Evolutionary conservation across 2,113 vertebrate species (phyloP).

Genomic region (Heterochromis multidens): DNA sequence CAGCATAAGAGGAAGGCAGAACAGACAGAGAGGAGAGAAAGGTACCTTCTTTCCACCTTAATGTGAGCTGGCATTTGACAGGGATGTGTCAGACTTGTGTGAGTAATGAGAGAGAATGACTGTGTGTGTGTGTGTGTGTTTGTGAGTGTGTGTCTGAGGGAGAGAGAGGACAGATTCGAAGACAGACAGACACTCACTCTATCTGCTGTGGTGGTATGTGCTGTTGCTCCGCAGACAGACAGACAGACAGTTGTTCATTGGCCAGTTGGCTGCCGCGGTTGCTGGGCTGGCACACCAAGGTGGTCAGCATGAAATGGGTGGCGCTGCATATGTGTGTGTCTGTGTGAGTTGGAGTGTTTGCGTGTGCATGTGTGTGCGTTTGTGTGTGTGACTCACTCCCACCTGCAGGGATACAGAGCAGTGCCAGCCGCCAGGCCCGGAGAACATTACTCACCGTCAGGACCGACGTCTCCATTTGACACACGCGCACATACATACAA

Average conservation of each 20-base stretch:
- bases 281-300: constrained; percentile 54
- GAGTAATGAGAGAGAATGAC: constrained; percentile 66
- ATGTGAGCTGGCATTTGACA: constrained; percentile 62
- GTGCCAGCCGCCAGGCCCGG: constrained; percentile 69
- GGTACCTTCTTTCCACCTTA: constrained; percentile 53
- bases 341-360: neutral
- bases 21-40: constrained; percentile 31
- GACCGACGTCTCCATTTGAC: constrained; percentile 51
- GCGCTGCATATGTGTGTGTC: constrained; percentile 14
- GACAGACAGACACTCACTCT: neutral
- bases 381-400: constrained; percentile 66
- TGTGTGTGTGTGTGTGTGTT: neutral
- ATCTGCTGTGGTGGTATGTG: constrained; percentile 54
- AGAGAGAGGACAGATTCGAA: neutral
- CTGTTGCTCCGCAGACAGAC: constrained; percentile 32
- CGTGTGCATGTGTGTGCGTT: neutral
- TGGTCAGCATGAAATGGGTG: constrained; percentile 55
- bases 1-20: neutral
- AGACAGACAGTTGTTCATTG: constrained; percentile 52
- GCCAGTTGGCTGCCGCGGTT: constrained; percentile 61
- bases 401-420: constrained; percentile 68
- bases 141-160: neutral
- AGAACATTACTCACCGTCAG: constrained; percentile 76
- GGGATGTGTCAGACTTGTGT: constrained; percentile 60
- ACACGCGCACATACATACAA: neutral